Evolutionary conservation across 2,113 vertebrate species (phyloP), one percentile per base, ranked within the genome.

Genomic region (Patagioenas fasciata): DNA sequence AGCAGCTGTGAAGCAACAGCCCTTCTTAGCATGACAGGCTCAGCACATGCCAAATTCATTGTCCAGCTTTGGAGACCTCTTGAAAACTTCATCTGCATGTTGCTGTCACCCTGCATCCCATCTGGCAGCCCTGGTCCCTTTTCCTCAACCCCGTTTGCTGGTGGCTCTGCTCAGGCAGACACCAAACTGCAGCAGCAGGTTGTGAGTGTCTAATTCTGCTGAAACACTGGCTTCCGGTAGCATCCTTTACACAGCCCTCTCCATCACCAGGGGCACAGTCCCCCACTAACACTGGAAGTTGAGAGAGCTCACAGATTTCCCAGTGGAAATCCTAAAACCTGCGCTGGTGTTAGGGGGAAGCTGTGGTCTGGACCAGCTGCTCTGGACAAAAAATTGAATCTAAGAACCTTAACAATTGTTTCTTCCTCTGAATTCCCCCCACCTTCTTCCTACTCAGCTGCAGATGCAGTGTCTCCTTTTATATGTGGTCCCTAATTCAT

Each of bases 121-220:
- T 48, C 15, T 7, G 3, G 44, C 50, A 44, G n/a, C 70, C 53
- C 40, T 0, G 0, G 5, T 69, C 12, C 32, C 28, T 91, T 85
- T 48, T 81, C 9, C 24, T 61, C 14, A 47, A 61, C 61, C 57
- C 36, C 3, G 1, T 74, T 78, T 88, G 40, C 57, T 64, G 47
- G 12, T 64, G 56, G 17, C 13, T 69, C 36, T 88, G 21, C 65
- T 78, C 13, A 53, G 23, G 54, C 54, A 66, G 48, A 47, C 0
- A 3, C 25, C 0, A 0, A 77, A 58, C n/a, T 14, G 24, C 5
- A 1, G 2, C 4, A 42, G n/a, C 6, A 10, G n/a, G 10, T 50
- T 72, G 25, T 21, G 40, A 44, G 25, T 0, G 0, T 62, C 29
- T 40, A 23, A 53, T 80, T 77, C 47, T 85, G 58, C 15, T 2